These are phyloP conservation scores for Tetranychus urticae DNA, from an alignment of 1,140 invertebrate species.

Conservation along the genomic window DNA sequence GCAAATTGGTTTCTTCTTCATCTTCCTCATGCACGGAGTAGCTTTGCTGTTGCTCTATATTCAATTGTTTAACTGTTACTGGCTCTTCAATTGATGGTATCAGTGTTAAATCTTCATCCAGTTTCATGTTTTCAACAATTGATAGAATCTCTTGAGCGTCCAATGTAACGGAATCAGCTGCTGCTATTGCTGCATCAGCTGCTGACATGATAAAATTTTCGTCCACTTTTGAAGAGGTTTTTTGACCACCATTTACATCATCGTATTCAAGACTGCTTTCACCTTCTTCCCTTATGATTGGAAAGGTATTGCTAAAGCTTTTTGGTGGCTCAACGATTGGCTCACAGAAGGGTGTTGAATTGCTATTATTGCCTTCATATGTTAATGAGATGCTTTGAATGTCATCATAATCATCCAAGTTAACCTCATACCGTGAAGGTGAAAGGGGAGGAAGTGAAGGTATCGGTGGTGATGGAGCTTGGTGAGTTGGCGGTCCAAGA, in stretches of 20 bases:
- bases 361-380: not conserved
- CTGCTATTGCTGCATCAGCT: not conserved
- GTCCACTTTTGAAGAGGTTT: not conserved
- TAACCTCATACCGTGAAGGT: not conserved
- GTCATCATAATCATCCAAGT: slow-evolving; percentile 4
- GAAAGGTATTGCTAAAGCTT: not conserved
- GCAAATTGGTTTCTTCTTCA: too few relatives aligned
- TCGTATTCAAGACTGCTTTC: not conserved
- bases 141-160: not conserved
- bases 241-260: not conserved
- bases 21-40: too few relatives aligned
- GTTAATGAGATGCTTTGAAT: slow-evolving; percentile 1
- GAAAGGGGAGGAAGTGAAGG: not conserved
- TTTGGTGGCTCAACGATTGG: slow-evolving; percentile 1
- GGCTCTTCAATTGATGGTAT: not conserved
- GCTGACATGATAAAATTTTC: not conserved
- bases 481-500: not conserved
- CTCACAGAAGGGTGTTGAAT: not conserved
- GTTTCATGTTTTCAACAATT: not conserved
- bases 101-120: not conserved
- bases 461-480: not conserved
- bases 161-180: not conserved
- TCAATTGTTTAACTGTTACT: not conserved
- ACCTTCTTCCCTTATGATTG: not conserved
- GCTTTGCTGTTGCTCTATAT: too few relatives aligned